Evolutionary conservation across 2,113 vertebrate genomes (phyloP), one percentile per base, ranked within the genome.

Genomic region (Carassius carassius): DNA sequence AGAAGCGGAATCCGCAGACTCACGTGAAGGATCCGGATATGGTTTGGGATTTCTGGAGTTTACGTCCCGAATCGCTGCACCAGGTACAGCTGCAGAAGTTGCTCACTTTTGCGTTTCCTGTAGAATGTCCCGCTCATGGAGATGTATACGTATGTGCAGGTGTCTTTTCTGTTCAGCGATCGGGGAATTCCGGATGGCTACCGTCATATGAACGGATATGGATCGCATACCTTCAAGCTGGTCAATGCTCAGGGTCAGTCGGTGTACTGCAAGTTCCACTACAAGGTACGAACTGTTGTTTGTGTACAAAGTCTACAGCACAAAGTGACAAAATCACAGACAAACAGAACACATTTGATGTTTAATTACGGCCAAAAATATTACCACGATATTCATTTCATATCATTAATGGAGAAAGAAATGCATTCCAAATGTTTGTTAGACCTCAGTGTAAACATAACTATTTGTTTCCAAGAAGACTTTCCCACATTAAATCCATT

Each of bases 1-100:
- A 99, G 86, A 99, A 99, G 94, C 96, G 98, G 78, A 99, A 99
- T 86, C 98, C 98, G 75, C 98, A 99, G 67, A 99, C 98, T 16
- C 97, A 99, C 85, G 89, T 99, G 92, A 99, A 95, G 89, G 98
- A 99, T 88, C 94, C 98, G 0, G 97, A 99, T 89, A 99, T 99
- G 97, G 89, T 97, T 78, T 99, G 98, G 97, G 98, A 99, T 87
- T 99, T 99, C 93, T 97, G 95, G 96, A 96, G 96, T 70, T 94
- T 99, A 83, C 95, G 96, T 6, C 97, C 97, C 0, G 98, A 99
- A 90, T 95, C 93, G 84, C 91, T 99, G 84, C 98, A 99, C 92
- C 97, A 99, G 93, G 98, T 99, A 12, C 21, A 9, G 4, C 74
- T 17, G 1, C 75, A 35, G 14, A 37, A 17, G 14, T 8, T 0